phyloP scores from a whole-genome alignment of 1,140 invertebrate species.

The Trichomalopsis sarcophagae region DNA sequence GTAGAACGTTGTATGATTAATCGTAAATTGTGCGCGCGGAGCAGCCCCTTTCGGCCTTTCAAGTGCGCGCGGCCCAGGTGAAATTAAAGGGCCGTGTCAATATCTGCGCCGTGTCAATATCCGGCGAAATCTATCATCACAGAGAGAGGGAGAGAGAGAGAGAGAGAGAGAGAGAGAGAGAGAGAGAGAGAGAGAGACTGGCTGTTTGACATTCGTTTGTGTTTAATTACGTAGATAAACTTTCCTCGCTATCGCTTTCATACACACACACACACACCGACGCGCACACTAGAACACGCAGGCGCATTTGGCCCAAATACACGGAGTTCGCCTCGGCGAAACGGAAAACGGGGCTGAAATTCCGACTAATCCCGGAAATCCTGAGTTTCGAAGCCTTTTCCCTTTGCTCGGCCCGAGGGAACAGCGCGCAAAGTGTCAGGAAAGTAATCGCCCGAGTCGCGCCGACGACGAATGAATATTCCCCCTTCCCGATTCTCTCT shows the following conservation, averaged over 20 bases:
- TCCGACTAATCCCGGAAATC: not conserved
- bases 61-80: not conserved
- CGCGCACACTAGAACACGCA: too few relatives aligned
- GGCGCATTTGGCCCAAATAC: too few relatives aligned
- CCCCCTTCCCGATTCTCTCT: too few relatives aligned
- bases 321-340: too few relatives aligned
- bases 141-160: too few relatives aligned
- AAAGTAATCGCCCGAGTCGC: constrained; percentile 21
- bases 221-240: constrained; percentile 35
- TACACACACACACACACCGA: too few relatives aligned
- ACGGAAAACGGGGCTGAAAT: too few relatives aligned
- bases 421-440: not conserved
- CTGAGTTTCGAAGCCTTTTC: not conserved
- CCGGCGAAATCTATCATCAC: constrained; percentile 4
- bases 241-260: constrained; percentile 24
- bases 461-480: constrained; percentile 22
- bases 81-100: not conserved
- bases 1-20: not conserved
- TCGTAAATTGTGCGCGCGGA: not conserved
- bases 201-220: constrained; percentile 27
- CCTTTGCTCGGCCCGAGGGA: too few relatives aligned
- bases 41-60: not conserved
- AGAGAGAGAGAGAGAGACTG: not conserved
- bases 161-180: too few relatives aligned
- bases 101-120: constrained; percentile 15